phyloP scores from a whole-genome alignment of 1,140 invertebrate species.

The Sitophilus oryzae region DNA sequence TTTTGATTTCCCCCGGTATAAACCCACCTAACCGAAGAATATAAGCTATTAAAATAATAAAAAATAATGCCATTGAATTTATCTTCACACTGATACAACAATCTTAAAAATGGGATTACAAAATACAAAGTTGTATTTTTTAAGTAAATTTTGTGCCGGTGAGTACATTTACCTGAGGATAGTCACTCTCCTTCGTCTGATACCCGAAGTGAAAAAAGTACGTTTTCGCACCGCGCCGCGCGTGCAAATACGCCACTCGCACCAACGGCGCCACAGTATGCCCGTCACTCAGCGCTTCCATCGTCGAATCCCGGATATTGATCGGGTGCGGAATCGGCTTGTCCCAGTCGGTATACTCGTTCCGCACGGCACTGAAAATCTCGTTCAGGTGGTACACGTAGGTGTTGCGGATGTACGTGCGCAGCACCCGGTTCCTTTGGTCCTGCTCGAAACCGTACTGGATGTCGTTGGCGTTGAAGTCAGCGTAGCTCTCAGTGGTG shows the following conservation, averaged over 20 bases:
- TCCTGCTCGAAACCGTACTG: slow-evolving; percentile 73
- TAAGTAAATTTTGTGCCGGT: too few species aligned
- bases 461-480: slow-evolving; percentile 69
- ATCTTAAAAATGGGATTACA: too few species aligned
- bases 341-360: slow-evolving; percentile 92
- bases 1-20: too few species aligned
- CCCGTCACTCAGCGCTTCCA: slow-evolving; percentile 83
- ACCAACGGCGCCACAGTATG: slow-evolving; percentile 68
- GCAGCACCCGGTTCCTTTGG: slow-evolving; percentile 63
- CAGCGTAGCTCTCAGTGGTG: slow-evolving; percentile 69
- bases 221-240: slow-evolving; percentile 59
- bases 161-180: slow-evolving; percentile 66
- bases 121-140: too few species aligned
- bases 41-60: too few species aligned
- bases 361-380: slow-evolving; percentile 82
- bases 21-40: too few species aligned
- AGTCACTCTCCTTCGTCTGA: slow-evolving; percentile 67
- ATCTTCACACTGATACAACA: too few species aligned
- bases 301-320: slow-evolving; percentile 76
- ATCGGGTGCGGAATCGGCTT: slow-evolving; percentile 78
- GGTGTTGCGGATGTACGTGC: slow-evolving; percentile 81
- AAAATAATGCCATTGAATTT: not conserved
- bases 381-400: slow-evolving; percentile 86
- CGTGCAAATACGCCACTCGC: slow-evolving; percentile 64
- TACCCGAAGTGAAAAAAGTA: slow-evolving; percentile 79